Base-by-base conservation (phyloP, 2,888 invertebrate genomes). In the Piscicola geometra region DNA sequence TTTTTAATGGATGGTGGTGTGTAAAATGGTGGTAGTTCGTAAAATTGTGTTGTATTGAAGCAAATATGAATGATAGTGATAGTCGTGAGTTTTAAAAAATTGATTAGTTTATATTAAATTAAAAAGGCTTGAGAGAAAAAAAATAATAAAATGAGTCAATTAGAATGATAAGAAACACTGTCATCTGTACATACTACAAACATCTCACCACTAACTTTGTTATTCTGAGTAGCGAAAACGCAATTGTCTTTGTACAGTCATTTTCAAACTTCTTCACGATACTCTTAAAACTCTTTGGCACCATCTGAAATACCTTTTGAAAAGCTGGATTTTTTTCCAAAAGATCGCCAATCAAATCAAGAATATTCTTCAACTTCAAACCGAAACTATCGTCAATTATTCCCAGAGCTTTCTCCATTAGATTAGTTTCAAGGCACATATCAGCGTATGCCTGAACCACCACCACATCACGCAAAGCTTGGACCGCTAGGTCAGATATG, bases 311-410 rank as follows among this genome's bases (percentile, higher is more conserved):
- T 1, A 56, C 52, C 9, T 32, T 35, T 28, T 56, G 35, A n/a
- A 64, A 73, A 18, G 12, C 32, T 56, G n/a, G 18, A 35, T 56
- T 1, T 21, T 35, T 35, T 21, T 36, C 21, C n/a, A 73, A 56
- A n/a, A 73, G 64, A 18, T 64, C 35, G 3, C 33, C 60, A n/a
- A 73, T 56, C n/a, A 73, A 32, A 33, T 73, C 73, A n/a, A 73
- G 33, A 33, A 56, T 18, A n/a, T 64, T 64, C 41, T 73, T 73
- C n/a, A 60, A n/a, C n/a, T 5, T 9, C 30, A 36, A 35, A n/a
- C 52, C 30, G 1, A 18, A 21, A 1, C 52, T 56, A 25, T 64
- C 52, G 12, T 32, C 1, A 33, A 73, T 3, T 15, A 15, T 25
- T 5, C 21, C 28, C 33, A 73, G n/a, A 0, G 36, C 32, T 2